Conservation (phyloP, 2,888 invertebrate genomes). For the Chromoteleia sp. region DNA sequence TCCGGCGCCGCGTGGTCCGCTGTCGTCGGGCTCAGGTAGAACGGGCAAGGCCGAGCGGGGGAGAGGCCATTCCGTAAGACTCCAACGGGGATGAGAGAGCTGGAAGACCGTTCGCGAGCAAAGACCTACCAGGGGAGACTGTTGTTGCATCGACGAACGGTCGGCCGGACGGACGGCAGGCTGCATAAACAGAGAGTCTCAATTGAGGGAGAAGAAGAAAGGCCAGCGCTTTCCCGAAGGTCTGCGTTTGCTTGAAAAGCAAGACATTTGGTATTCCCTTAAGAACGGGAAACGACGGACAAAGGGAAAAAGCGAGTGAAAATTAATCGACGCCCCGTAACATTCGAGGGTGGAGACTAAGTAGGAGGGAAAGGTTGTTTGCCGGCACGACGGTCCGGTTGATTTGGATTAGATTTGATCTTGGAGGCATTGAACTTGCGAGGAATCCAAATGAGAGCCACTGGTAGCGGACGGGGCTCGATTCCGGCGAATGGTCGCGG, state of each 20-base stretch:
- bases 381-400: background rate
- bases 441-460: constrained; percentile 77
- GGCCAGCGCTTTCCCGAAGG: constrained; percentile 36
- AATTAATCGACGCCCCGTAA: constrained; percentile 6
- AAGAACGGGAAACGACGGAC: background rate
- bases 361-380: too few species aligned
- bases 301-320: constrained; percentile 27
- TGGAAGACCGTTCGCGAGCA: constrained; percentile 81
- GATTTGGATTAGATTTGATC: constrained; percentile 51
- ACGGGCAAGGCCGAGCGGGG: constrained; percentile 66
- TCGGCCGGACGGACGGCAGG: constrained; percentile 77
- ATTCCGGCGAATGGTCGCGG: constrained; percentile 85
- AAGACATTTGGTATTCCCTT: too few species aligned
- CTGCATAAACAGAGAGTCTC: constrained; percentile 83
- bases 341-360: background rate
- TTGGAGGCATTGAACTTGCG: constrained; percentile 57
- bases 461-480: constrained; percentile 82
- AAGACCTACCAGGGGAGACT: constrained; percentile 84
- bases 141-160: constrained; percentile 82
- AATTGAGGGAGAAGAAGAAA: constrained; percentile 69
- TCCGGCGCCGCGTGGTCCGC: too few species aligned
- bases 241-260: background rate
- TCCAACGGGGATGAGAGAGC: constrained; percentile 78
- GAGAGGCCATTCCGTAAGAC: constrained; percentile 73
- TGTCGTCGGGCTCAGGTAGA: too few species aligned